Evolutionary conservation across 2,797 vertebrate genomes (phyloP).

Genomic region (Artibeus lituratus): DNA sequence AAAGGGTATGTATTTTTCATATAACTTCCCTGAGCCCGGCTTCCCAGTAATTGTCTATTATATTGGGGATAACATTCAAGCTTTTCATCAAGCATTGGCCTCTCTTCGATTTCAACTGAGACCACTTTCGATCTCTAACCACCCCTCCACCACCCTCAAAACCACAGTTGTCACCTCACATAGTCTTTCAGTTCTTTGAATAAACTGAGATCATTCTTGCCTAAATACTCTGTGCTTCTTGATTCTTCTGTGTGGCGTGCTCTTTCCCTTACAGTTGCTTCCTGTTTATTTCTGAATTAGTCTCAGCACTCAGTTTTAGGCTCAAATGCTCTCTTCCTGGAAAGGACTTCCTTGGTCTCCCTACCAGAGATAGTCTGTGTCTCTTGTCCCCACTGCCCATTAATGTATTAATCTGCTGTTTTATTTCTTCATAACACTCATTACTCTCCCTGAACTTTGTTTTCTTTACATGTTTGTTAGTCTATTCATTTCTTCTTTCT

Average conservation of each 20-base stretch:
- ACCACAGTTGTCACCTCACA: not conserved
- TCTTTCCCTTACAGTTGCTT: not conserved
- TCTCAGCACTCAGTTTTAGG: not conserved
- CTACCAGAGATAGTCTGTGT: not conserved
- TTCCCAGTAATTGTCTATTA: not conserved
- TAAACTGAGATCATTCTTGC: not conserved
- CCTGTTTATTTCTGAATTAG: not conserved
- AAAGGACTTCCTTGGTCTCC: not conserved
- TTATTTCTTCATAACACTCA: not conserved
- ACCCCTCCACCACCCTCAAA: accelerated
- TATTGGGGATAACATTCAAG: not conserved
- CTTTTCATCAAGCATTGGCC: not conserved
- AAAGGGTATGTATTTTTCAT: not conserved
- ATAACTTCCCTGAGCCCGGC: not conserved
- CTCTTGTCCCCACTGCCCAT: not conserved
- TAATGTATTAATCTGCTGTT: not conserved
- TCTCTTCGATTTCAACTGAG: not conserved
- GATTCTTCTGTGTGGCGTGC: not conserved
- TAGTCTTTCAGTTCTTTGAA: not conserved
- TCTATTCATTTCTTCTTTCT: not conserved
- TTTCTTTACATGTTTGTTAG: not conserved
- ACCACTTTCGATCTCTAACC: not conserved
- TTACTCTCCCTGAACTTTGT: not conserved
- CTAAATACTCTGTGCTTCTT: not conserved
- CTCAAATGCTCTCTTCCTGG: not conserved